Evolutionary conservation across 1,140 invertebrate species (phyloP).

Genomic region (Dendroctonus valens): DNA sequence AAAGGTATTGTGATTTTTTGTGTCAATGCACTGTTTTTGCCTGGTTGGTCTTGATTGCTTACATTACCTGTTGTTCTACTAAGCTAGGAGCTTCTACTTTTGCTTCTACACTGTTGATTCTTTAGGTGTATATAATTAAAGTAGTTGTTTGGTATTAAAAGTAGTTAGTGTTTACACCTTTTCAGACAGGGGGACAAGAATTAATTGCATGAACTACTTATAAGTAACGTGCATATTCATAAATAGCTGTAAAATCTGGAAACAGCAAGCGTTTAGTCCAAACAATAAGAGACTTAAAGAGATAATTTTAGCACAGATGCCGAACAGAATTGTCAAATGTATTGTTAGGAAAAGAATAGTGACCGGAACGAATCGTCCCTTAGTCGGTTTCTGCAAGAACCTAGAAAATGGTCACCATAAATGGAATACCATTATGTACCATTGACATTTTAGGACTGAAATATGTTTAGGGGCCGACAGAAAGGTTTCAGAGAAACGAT

Average conservation of each 20-base stretch:
- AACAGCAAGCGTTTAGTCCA: too few relatives aligned
- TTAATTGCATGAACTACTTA: too few relatives aligned
- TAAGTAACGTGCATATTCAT: too few relatives aligned
- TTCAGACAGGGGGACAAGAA: too few relatives aligned
- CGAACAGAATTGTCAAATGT: background rate
- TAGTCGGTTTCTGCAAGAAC: background rate
- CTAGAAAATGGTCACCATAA: slow-evolving; percentile 33
- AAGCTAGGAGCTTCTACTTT: slow-evolving; percentile 13
- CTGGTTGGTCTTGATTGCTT: slow-evolving; percentile 7
- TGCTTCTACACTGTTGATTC: too few relatives aligned
- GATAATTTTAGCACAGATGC: too few relatives aligned
- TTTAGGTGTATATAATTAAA: too few relatives aligned
- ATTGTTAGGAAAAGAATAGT: background rate
- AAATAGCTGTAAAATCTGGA: too few relatives aligned
- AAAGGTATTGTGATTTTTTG: slow-evolving; percentile 47
- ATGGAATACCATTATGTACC: slow-evolving; percentile 23
- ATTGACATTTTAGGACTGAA: slow-evolving; percentile 13
- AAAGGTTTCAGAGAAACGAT: background rate
- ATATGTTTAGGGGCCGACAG: slow-evolving; percentile 8
- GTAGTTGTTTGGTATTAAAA: too few relatives aligned
- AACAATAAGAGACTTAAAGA: too few relatives aligned
- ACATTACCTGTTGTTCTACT: background rate
- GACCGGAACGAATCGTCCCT: slow-evolving; percentile 10
- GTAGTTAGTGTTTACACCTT: too few relatives aligned
- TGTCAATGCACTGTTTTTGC: slow-evolving; percentile 41